A percentile compares a stretch with the other conserved stretches of the same genome.
phyloP scores from a whole-genome alignment of 2,797 vertebrate species.

The Pseudochaenichthys georgianus region DNA sequence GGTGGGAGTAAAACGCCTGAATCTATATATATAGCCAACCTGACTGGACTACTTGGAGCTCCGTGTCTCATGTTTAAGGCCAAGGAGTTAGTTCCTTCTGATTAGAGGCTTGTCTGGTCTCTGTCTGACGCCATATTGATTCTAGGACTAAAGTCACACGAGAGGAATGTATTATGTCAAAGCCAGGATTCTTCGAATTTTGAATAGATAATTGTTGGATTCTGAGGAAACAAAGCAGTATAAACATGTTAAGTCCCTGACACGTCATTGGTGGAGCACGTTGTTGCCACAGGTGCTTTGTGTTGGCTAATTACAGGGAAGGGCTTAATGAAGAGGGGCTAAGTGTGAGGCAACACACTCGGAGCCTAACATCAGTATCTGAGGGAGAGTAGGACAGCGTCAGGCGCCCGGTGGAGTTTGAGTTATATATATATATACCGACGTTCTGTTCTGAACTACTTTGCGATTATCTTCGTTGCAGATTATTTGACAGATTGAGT shows the following conservation, averaged over 20 bases:
- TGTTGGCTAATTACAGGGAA: background rate
- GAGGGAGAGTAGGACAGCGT: background rate
- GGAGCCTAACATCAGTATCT: constrained; percentile 9
- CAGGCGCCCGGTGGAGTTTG: background rate
- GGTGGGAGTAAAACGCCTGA: background rate
- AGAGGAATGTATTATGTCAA: background rate
- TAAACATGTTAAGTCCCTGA: background rate
- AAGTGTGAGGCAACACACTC: background rate
- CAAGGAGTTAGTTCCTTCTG: background rate
- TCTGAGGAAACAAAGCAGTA: background rate
- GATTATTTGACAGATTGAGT: too few relatives aligned
- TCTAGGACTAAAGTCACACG: background rate
- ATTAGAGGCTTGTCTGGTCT: background rate
- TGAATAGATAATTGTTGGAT: background rate
- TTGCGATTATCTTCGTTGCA: too few relatives aligned
- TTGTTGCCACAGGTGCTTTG: background rate
- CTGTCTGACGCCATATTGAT: background rate
- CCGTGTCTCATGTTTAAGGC: background rate
- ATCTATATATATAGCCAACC: constrained; percentile 19
- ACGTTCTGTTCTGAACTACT: too few relatives aligned
- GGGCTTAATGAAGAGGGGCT: constrained; percentile 4
- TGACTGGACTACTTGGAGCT: background rate
- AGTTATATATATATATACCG: too few relatives aligned
- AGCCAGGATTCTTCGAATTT: background rate
- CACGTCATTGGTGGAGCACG: background rate